phyloP scores from a whole-genome alignment of 2,113 vertebrate genomes.

The Sphaerodactylus townsendi region DNA sequence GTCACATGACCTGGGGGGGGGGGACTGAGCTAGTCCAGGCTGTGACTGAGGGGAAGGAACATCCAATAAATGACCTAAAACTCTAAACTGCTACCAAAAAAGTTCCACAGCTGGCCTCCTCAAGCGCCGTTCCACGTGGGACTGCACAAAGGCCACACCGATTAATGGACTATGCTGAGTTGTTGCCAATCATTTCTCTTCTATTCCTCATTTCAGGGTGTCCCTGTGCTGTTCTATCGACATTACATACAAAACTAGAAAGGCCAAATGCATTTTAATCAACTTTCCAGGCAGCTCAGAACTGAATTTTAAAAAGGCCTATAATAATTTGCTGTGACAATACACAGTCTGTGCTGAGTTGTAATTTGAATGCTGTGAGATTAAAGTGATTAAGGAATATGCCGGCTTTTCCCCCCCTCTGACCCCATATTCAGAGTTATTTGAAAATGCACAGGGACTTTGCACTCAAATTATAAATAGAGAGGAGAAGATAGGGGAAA shows the following conservation, averaged over 20 bases:
- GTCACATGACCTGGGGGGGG: no score
- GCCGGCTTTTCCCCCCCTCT: accelerated
- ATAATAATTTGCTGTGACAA: accelerated
- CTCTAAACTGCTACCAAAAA: no score
- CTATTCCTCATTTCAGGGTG: background rate
- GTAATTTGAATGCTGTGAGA: background rate
- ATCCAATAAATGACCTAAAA: no score
- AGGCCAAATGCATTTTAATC: no score
- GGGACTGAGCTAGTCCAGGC: no score
- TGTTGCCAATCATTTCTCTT: background rate
- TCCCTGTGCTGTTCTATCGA: background rate
- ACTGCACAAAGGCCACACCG: no score
- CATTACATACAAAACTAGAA: background rate
- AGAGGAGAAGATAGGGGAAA: no score
- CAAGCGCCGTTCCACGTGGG: no score
- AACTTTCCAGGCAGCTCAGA: accelerated
- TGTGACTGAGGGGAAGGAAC: no score
- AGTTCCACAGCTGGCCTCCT: no score
- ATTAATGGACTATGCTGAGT: background rate
- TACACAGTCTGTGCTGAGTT: background rate
- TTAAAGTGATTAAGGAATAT: background rate
- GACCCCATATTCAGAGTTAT: accelerated
- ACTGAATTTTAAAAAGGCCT: background rate
- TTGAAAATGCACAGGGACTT: background rate
- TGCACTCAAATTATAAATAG: background rate